Evolutionary conservation across 1,140 invertebrate species (phyloP).

Genomic region (Linepithema humile): DNA sequence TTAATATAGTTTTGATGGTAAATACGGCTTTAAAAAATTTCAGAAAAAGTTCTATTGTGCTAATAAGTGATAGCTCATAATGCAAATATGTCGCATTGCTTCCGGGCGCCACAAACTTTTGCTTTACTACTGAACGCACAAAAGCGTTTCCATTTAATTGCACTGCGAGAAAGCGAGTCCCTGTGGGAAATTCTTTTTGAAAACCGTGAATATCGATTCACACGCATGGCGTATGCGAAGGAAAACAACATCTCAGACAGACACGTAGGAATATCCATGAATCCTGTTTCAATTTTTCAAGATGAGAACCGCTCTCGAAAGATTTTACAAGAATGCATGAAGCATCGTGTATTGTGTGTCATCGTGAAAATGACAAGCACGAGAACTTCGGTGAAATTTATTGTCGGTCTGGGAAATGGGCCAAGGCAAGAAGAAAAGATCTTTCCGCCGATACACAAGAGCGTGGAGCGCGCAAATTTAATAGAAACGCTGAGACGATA

Average conservation of each 20-base stretch:
- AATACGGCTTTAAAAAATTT: too few species aligned
- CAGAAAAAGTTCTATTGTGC: too few species aligned
- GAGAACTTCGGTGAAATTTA: conserved; percentile 49
- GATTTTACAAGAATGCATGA: conserved; percentile 51
- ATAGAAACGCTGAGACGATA: background rate
- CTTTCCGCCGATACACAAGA: conserved; percentile 1
- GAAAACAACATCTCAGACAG: conserved; percentile 39
- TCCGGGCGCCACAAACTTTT: background rate
- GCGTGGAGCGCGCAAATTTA: conserved; percentile 32
- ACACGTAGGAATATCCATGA: conserved; percentile 19
- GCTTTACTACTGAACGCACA: background rate
- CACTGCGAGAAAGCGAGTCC: background rate
- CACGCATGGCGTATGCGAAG: background rate
- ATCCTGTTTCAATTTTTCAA: conserved; percentile 49
- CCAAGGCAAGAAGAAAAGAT: conserved; percentile 25
- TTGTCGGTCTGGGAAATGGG: conserved; percentile 22
- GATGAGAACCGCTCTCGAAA: conserved; percentile 13
- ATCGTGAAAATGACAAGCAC: conserved; percentile 47
- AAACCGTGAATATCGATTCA: conserved; percentile 45
- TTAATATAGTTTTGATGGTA: background rate
- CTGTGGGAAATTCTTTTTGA: background rate
- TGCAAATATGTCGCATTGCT: background rate
- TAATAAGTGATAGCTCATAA: too few species aligned
- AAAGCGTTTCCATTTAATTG: conserved; percentile 17
- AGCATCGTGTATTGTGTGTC: conserved; percentile 39